Evolutionary conservation across 2,797 vertebrate genomes (phyloP), one percentile per base, ranked within the genome.

Genomic region (Taeniopygia guttata): DNA sequence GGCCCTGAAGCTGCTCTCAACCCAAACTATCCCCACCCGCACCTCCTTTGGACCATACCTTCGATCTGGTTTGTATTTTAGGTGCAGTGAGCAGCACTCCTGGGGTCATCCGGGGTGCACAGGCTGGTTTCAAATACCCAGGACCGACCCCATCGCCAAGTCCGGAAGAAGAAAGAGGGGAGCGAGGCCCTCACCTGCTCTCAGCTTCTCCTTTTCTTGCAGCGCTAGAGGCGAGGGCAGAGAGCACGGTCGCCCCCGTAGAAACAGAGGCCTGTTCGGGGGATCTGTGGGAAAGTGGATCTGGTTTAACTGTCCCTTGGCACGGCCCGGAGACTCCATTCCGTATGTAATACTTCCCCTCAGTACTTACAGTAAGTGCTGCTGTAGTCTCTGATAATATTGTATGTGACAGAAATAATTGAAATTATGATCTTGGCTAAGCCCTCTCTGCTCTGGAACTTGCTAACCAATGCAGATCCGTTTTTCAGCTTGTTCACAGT

Each of bases 391-490:
- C 36, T 34, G 85, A 90, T 95, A 88, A 72, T 34, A 85, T 51
- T 86, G 56, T 63, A 72, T 95, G 94, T 95, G 95, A 95, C 87
- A 96, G 96, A 94, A 97, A 87, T 87, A 67, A 42, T 58, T 84
- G 90, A 91, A 96, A 94, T 93, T 67, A 89, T 54, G 87, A 84
- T 90, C 62, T 10, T 74, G 85, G 89, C 89, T 96, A 97, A 95
- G 94, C 38, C 43, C 60, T 93, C n/a, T 43, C 40, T 64, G 70
- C 60, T 27, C 62, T 69, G 43, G 51, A 60, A 81, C 79, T 93
- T 62, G 56, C 89, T 92, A 95, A 93, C 89, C 80, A 78, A 80
- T 89, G 51, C 79, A 85, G 95, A 91, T 75, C 51, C 67, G 4
- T 91, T 93, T 96, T 93, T 63, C 90, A 86, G 80, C 93, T 94